Evolutionary conservation across 2,113 vertebrate genomes (phyloP).

Genomic region (Callipepla squamata): DNA sequence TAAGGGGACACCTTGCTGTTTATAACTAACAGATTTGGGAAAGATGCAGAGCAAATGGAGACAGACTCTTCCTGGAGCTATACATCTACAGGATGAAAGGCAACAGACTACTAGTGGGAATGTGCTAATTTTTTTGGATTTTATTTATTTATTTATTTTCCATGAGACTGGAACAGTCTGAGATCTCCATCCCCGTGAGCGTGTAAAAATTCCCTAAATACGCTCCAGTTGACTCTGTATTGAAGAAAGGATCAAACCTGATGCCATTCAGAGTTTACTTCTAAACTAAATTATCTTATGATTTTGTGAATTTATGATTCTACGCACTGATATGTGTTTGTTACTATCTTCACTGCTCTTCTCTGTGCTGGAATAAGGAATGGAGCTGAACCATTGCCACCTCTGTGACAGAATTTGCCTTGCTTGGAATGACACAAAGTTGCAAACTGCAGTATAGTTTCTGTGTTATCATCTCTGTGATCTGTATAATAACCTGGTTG

Average conservation of each 20-base stretch:
- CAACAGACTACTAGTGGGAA: neutral
- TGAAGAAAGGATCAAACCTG: neutral
- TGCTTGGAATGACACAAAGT: conserved; percentile 42
- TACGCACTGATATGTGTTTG: neutral
- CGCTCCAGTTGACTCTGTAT: neutral
- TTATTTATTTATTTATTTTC: neutral
- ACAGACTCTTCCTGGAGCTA: neutral
- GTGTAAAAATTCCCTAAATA: neutral
- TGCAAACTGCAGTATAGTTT: conserved; percentile 34
- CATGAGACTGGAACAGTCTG: neutral
- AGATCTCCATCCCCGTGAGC: neutral
- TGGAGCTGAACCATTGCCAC: neutral
- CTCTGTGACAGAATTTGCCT: conserved; percentile 36
- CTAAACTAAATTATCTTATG: too few species aligned
- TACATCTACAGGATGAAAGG: neutral
- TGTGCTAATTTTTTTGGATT: neutral
- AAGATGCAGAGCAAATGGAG: neutral
- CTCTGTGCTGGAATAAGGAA: neutral
- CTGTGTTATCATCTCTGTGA: neutral
- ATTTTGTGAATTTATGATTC: too few species aligned
- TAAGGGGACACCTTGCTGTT: neutral
- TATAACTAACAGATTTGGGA: neutral
- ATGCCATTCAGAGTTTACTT: neutral
- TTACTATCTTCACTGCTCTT: neutral
- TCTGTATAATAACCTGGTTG: conserved; percentile 38